Percentiles rank a stretch among this genome's conserved stretches.
phyloP scores from a whole-genome alignment of 2,797 vertebrate species.

The Sternarchorhynchus goeldii region DNA sequence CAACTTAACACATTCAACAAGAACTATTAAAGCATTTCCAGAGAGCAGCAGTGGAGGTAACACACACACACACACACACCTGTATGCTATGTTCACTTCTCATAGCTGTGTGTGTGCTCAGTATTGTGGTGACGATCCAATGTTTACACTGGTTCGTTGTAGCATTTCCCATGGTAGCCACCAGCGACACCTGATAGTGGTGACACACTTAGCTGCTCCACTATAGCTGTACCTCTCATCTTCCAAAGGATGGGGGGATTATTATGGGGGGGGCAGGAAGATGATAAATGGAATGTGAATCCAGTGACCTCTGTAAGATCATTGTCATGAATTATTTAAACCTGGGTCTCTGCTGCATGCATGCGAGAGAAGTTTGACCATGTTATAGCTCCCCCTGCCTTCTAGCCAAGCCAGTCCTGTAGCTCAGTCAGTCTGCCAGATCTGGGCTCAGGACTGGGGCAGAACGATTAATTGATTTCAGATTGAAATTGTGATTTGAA shows the following conservation, averaged over 20 bases:
- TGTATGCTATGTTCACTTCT: not conserved
- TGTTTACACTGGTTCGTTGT: not conserved
- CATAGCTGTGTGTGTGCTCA: too few species aligned
- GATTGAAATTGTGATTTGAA: too few species aligned
- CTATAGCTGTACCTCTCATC: not conserved
- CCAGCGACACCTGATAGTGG: slow-evolving; percentile 12
- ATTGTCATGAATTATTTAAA: not conserved
- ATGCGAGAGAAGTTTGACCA: not conserved
- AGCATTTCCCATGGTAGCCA: slow-evolving; percentile 1
- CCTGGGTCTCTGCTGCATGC: not conserved
- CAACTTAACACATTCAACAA: slow-evolving; percentile 63
- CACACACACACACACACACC: not conserved
- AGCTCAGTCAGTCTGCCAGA: too few species aligned
- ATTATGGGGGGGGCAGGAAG: not conserved
- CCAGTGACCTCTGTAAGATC: not conserved
- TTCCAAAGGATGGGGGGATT: not conserved
- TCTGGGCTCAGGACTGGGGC: too few species aligned
- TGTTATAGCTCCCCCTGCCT: not conserved
- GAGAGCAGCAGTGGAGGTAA: slow-evolving; percentile 91
- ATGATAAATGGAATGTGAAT: slow-evolving; percentile 4
- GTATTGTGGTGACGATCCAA: not conserved
- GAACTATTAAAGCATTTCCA: slow-evolving; percentile 83
- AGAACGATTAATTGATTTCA: too few species aligned
- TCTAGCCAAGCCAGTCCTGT: too few species aligned
- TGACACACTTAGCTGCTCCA: slow-evolving; percentile 9